These are phyloP conservation scores for Trisateles emortualis DNA, from an alignment of 2,888 invertebrate species.

Conservation along the genomic window DNA sequence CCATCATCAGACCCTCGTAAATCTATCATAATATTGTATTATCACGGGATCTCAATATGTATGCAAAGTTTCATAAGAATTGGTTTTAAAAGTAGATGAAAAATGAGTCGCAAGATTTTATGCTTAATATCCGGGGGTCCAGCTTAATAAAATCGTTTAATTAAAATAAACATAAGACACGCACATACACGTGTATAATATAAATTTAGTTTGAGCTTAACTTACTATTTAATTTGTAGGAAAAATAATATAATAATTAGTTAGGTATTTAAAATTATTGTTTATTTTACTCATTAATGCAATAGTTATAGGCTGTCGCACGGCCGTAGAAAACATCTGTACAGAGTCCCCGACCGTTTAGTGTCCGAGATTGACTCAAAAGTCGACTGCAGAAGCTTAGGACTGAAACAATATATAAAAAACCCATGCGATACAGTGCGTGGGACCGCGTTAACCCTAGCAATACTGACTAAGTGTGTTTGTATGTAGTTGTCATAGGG, in stretches of 20 bases:
- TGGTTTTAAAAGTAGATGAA: too few species aligned
- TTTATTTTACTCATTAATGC: constrained; percentile 77
- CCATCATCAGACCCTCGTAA: too few species aligned
- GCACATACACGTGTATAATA: constrained; percentile 41
- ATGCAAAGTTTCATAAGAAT: too few species aligned
- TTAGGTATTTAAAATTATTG: constrained; percentile 86
- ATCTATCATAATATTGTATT: too few species aligned
- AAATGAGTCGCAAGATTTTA: too few species aligned
- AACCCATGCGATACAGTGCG: constrained; percentile 55
- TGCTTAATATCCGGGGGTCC: too few species aligned
- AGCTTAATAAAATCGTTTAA: too few species aligned
- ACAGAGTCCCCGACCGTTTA: constrained; percentile 40
- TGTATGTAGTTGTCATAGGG: constrained; percentile 5
- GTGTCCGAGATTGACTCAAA: constrained; percentile 9
- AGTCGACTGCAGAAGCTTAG: constrained; percentile 66
- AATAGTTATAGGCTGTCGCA: constrained; percentile 52
- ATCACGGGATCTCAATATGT: too few species aligned
- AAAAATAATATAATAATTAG: constrained; percentile 83
- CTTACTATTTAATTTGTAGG: constrained; percentile 82
- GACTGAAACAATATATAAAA: constrained; percentile 68
- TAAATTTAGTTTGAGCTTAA: constrained; percentile 83
- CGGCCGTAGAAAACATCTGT: constrained; percentile 55
- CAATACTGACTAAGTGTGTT: constrained; percentile 50
- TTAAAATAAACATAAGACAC: constrained; percentile 63
- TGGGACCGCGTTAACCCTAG: constrained; percentile 39